phyloP scores from a whole-genome alignment of 2,113 vertebrate species.

The Boulengeromyrus knoepffleri region DNA sequence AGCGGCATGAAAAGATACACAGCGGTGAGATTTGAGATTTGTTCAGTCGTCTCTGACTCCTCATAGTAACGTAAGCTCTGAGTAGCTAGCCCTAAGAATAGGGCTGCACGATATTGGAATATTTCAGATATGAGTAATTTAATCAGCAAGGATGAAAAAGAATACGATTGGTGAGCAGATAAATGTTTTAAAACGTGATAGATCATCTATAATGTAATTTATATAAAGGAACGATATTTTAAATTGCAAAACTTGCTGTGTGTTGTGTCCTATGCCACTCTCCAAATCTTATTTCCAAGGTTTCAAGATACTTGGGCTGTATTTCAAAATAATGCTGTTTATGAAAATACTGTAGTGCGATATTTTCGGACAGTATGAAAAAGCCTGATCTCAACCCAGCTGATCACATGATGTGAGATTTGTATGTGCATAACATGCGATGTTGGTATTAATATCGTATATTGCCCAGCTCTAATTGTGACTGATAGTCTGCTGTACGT shows the following conservation, averaged over 20 bases:
- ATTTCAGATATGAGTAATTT: background rate
- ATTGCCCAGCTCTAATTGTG: background rate
- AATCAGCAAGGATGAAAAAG: background rate
- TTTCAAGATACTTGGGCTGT: background rate
- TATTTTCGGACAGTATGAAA: background rate
- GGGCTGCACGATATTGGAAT: background rate
- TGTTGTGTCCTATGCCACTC: background rate
- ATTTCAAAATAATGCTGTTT: background rate
- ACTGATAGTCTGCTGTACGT: background rate
- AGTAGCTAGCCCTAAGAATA: background rate
- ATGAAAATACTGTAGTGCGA: background rate
- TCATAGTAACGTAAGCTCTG: background rate
- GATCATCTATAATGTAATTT: background rate
- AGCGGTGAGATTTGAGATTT: conserved; percentile 62
- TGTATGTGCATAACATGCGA: background rate
- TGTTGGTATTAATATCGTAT: background rate
- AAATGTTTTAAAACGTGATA: background rate
- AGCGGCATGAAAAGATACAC: conserved; percentile 96
- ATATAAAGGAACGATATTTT: background rate
- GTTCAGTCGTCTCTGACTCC: background rate
- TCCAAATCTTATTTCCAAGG: background rate
- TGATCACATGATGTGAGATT: background rate
- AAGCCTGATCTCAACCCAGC: background rate
- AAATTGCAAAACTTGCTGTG: background rate
- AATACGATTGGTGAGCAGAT: background rate